phyloP scores from a whole-genome alignment of 1,140 invertebrate species.

The Bacillus rossius region DNA sequence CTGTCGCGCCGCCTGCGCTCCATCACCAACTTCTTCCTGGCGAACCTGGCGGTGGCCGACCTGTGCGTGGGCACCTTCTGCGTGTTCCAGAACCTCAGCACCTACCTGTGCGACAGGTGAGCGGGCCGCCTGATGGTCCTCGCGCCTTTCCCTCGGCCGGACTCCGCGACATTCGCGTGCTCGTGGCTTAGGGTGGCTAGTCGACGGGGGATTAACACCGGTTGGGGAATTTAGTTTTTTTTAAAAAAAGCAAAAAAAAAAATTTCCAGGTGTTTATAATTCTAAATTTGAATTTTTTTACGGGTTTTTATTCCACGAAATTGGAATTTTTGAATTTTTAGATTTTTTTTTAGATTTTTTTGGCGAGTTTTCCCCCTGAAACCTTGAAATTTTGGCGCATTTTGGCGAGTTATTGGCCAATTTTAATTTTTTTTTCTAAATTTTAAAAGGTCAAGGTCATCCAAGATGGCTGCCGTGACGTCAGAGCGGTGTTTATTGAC shows the following conservation, averaged over 20 bases:
- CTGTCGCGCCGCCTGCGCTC: constrained; percentile 68
- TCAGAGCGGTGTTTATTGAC: too few relatives aligned
- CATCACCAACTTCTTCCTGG: constrained; percentile 80
- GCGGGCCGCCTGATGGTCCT: constrained; percentile 21
- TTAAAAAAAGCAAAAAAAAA: not conserved
- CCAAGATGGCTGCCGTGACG: too few relatives aligned
- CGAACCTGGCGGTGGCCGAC: constrained; percentile 77
- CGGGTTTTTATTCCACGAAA: not conserved
- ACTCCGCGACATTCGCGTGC: too few relatives aligned
- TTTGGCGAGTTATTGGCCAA: too few relatives aligned
- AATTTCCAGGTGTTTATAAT: too few relatives aligned
- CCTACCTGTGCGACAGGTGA: constrained; percentile 67
- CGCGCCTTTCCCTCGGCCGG: too few relatives aligned
- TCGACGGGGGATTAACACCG: not conserved
- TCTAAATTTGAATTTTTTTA: not conserved
- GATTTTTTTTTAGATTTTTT: not conserved
- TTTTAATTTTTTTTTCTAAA: too few relatives aligned
- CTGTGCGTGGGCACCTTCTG: constrained; percentile 81
- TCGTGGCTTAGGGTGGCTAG: not conserved
- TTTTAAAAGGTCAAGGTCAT: too few relatives aligned
- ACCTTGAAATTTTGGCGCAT: too few relatives aligned
- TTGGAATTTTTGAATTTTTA: not conserved
- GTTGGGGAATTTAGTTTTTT: not conserved
- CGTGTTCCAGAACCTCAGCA: constrained; percentile 75
- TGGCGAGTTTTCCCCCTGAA: too few relatives aligned